Conservation (phyloP, 2,797 vertebrate genomes). For the Poecile montanus region DNA sequence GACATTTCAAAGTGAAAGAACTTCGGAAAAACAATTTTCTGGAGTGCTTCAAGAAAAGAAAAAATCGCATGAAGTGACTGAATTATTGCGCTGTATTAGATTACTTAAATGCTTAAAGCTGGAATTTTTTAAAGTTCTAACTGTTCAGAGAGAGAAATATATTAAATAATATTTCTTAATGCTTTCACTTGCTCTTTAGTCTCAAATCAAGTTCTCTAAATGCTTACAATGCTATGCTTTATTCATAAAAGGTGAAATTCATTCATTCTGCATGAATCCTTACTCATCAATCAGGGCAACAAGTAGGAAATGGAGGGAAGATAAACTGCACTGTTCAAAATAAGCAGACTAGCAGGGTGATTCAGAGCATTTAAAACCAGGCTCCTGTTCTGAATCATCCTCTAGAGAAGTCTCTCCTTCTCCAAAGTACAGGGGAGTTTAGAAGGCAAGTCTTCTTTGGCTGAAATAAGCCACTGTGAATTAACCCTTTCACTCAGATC, state of each 20-base stretch:
- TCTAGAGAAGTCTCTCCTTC: not conserved
- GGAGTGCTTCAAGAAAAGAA: conserved; percentile 25
- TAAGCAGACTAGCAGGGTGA: not conserved
- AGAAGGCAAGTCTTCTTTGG: not conserved
- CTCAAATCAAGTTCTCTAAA: conserved; percentile 2
- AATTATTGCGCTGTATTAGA: not conserved
- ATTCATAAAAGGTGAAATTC: conserved; percentile 48
- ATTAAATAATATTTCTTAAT: not conserved
- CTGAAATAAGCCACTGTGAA: not conserved
- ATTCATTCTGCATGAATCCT: conserved; percentile 48
- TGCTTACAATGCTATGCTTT: not conserved
- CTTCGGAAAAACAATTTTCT: conserved; percentile 41
- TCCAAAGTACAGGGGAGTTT: not conserved
- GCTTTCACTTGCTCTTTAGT: not conserved
- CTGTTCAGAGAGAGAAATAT: not conserved
- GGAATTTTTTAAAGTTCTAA: not conserved
- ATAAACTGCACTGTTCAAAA: conserved; percentile 29
- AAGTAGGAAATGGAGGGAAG: conserved; percentile 21
- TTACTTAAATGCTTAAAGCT: not conserved
- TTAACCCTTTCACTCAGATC: not conserved
- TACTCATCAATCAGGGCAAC: conserved; percentile 34
- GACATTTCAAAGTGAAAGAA: conserved; percentile 42
- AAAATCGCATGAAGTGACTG: conserved; percentile 5
- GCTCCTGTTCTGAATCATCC: conserved; percentile 5
- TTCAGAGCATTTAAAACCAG: conserved; percentile 26